Base-by-base conservation (phyloP, 2,888 invertebrate genomes). In the Exocentrus adspersus region DNA sequence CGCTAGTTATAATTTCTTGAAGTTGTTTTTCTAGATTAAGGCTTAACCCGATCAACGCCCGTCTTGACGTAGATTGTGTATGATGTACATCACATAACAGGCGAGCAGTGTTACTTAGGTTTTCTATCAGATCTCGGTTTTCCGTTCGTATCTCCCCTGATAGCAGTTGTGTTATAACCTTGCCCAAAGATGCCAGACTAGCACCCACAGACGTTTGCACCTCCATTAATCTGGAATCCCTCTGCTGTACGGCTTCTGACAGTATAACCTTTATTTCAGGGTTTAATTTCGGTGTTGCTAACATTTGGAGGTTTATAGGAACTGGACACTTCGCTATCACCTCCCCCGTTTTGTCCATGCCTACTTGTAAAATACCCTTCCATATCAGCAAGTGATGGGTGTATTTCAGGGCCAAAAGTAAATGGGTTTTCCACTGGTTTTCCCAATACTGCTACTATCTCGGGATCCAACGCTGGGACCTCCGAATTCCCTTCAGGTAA, bases 211-310 rank as follows among this genome's bases (percentile, higher is more conserved):
- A 52, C 14, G 32, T 32, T 41, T 52, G 52, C 30, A 50, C 32
- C 24, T 50, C 52, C 32, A 16, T n/a, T 37, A 52, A 24, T 37
- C 32, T 52, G 10, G 20, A 3, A 24, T 52, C 52, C 10, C 30
- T 32, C 19, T 52, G 52, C 2, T 19, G 19, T 12, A 9, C 32
- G n/a, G 6, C 17, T 19, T 52, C 32, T 20, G 52, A 20, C 2
- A 52, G 30, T 19, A 52, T 16, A 9, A 41, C 41, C 19, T 37
- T 52, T 9, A 52, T 52, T 52, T 52, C 37, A 41, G 52, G 52
- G 24, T 52, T 52, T 52, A 52, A 37, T 52, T 51, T 41, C 19
- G 32, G 52, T 50, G 50, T 52, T 10, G 32, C 41, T 37, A 52
- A 16, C 19, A 52, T 20, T 37, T 32, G 28, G 2, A 32, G 51